A percentile compares a stretch with the other conserved stretches of the same genome.
phyloP scores from a whole-genome alignment of 2,888 invertebrate species.

The Sinodicranocentrus sp. region DNA sequence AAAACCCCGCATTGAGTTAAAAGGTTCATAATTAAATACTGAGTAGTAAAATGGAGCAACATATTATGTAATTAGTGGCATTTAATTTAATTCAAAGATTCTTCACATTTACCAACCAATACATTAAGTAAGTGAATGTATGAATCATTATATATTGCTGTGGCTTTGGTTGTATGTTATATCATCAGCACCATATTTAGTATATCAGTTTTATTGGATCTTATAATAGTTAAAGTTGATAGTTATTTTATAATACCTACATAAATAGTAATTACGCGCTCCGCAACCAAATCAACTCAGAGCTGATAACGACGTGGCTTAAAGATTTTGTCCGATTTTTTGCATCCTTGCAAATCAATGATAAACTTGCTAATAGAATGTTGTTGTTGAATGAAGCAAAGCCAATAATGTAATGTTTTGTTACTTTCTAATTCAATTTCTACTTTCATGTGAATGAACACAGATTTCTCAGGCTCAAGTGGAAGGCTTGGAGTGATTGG shows the following conservation, averaged over 20 bases:
- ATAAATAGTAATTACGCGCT: not conserved
- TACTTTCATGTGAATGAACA: not conserved
- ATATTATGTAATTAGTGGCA: too few relatives aligned
- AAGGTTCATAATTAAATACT: too few relatives aligned
- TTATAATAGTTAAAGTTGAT: conserved; percentile 6
- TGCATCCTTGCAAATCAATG: conserved; percentile 13
- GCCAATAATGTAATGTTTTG: not conserved
- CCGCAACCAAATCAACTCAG: conserved; percentile 27
- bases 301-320: conserved; percentile 53
- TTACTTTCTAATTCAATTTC: not conserved
- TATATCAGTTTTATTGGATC: not conserved
- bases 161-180: conserved; percentile 14
- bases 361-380: not conserved
- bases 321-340: conserved; percentile 30
- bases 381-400: not conserved
- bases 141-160: conserved; percentile 3
- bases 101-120: too few relatives aligned
- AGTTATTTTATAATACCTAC: conserved; percentile 1
- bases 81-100: too few relatives aligned
- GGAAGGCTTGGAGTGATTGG: conserved; percentile 69
- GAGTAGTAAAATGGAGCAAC: too few relatives aligned
- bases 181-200: not conserved
- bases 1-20: too few relatives aligned
- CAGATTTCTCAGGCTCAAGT: conserved; percentile 72
- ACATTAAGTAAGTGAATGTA: too few relatives aligned